Evolutionary conservation across 1,140 invertebrate genomes (phyloP), one percentile per base, ranked within the genome.

Genomic region (Polypedilum vanderplanki): DNA sequence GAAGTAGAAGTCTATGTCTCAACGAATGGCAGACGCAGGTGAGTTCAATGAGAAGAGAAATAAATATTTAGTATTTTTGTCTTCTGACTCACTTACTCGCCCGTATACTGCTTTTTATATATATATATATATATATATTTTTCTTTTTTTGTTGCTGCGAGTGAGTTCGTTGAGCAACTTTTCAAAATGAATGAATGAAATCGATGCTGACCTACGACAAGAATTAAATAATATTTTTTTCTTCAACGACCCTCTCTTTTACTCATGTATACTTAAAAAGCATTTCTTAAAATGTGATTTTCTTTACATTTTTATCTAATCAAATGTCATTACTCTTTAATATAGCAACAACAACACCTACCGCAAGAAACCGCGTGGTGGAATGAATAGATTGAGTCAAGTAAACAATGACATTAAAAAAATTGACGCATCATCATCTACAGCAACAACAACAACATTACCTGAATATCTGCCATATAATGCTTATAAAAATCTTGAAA

Each of bases 1-100:
- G 81, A 83, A 76, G 80, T 82, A 40, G 79, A 81, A 74, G 79
- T 82, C 5, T 70, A 70, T 18, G 65, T 70, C n/a, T 18, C 65
- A 10, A 70, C 17, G 10, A 22, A 70, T 70, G 65, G 65, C 7
- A 70, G 18, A 18, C 65, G 65, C 20, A 70, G 65, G 65, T 70
- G 65, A 70, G 65, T 8, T 20, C n/a, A 15, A 15, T 57, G 10
- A 15, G 46, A 57, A 57, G 8, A 57, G n/a, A 57, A 57, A 12
- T 15, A 57, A 57, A 57, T 15, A 57, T 15, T 15, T 15, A 57
- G 10, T 57, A 57, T 57, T 57, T 57, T 57, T 57, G 46, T 12
- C 10, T 57, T 12, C 46, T 15, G 46, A 15, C 46, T 33, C 24
- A 33, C 24, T 33, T 33, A 5, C 24, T 33, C 24, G 5, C 24